A percentile compares a stretch with the other conserved stretches of the same genome.
Conservation (phyloP, 2,113 vertebrate species). For the Cisticola juncidis region DNA sequence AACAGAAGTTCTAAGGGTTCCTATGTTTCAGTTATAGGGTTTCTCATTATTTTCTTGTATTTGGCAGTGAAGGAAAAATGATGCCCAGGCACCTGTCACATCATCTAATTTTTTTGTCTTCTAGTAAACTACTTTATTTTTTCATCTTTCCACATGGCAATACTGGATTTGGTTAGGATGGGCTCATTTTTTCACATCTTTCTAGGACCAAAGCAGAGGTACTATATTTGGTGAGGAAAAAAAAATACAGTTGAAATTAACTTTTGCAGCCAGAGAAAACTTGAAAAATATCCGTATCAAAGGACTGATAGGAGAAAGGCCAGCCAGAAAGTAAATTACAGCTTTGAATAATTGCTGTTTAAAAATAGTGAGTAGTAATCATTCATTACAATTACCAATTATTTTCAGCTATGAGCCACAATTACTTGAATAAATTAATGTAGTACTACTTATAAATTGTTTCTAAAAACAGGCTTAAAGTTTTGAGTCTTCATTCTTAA, state of each 20-base stretch:
- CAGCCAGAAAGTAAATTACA: neutral
- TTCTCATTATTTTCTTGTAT: neutral
- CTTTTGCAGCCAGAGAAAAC: neutral
- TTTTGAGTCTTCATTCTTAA: neutral
- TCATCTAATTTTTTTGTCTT: neutral
- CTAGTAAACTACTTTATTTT: neutral
- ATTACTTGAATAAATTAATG: neutral
- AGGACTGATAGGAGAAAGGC: neutral
- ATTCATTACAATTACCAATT: neutral
- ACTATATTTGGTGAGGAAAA: neutral
- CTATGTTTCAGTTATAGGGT: neutral
- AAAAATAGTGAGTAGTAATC: neutral
- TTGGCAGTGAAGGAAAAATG: neutral
- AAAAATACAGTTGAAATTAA: neutral
- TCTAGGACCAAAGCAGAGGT: neutral
- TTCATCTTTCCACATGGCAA: neutral
- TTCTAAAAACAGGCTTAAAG: neutral
- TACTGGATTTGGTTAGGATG: neutral
- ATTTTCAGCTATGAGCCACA: neutral
- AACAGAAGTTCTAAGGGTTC: neutral
- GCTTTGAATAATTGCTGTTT: neutral
- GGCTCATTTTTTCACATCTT: neutral
- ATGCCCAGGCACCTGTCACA: no score
- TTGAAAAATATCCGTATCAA: neutral
- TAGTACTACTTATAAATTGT: neutral